Conservation (phyloP, 1,140 invertebrate species). For the Paraescarpia echinospica region DNA sequence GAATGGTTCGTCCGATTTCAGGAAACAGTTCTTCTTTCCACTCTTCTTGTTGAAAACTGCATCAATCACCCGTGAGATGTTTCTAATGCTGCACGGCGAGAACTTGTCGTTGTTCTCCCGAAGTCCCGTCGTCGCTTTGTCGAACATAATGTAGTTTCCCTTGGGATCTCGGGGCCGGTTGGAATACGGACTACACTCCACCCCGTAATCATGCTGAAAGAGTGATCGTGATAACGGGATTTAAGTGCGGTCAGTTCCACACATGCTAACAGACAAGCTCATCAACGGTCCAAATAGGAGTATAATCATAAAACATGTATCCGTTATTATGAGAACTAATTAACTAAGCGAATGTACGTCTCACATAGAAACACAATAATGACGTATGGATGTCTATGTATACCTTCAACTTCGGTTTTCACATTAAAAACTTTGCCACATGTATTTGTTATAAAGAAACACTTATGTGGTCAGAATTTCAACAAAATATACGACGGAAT, state of each 20-base stretch:
- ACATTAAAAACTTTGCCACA: too few species aligned
- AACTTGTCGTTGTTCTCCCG: conserved; percentile 54
- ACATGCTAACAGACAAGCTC: too few species aligned
- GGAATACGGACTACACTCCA: not conserved
- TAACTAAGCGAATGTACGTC: too few species aligned
- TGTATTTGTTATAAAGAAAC: too few species aligned
- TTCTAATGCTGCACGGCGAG: conserved; percentile 73
- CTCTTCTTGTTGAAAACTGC: not conserved
- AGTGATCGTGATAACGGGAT: not conserved
- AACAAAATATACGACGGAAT: too few species aligned
- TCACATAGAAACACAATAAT: too few species aligned
- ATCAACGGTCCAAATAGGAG: too few species aligned
- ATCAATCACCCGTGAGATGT: conserved; percentile 72
- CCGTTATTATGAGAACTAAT: too few species aligned
- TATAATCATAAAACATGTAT: too few species aligned
- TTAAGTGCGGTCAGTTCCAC: not conserved
- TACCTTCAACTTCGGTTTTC: too few species aligned
- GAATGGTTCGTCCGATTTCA: conserved; percentile 62
- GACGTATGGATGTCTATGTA: too few species aligned
- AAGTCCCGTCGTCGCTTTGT: conserved; percentile 56
- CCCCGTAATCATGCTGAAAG: conserved; percentile 10
- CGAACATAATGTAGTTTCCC: conserved; percentile 85
- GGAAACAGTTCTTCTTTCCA: not conserved
- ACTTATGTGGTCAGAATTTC: too few species aligned
- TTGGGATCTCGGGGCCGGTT: conserved; percentile 25